Percentiles rank a stretch among this genome's conserved stretches.
phyloP scores from a whole-genome alignment of 2,888 invertebrate species.

The Ditylenchus weischeri region DNA sequence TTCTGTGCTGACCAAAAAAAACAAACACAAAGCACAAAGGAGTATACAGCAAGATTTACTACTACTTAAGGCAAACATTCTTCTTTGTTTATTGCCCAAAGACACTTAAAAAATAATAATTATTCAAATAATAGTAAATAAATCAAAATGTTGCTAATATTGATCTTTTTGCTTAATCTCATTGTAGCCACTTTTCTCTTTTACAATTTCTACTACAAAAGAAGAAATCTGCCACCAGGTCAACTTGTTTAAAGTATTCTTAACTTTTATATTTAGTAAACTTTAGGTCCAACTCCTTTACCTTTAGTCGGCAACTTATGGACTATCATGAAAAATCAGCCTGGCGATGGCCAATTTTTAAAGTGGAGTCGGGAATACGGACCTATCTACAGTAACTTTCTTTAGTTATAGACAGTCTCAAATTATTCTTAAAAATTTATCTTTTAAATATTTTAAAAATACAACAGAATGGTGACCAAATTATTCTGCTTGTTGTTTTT shows the following conservation, averaged over 20 bases:
- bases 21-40: too few species aligned
- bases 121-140: too few species aligned
- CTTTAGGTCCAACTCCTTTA: constrained; percentile 17
- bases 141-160: neutral
- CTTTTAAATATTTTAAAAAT: too few species aligned
- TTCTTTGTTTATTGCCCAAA: too few species aligned
- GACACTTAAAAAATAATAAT: too few species aligned
- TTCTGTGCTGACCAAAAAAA: too few species aligned
- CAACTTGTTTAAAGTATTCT: neutral
- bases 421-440: too few species aligned
- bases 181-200: neutral
- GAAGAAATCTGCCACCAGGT: constrained; percentile 12
- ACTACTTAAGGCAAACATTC: too few species aligned
- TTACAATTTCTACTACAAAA: constrained; percentile 7
- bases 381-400: constrained; percentile 16
- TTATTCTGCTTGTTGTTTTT: too few species aligned
- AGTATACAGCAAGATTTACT: too few species aligned
- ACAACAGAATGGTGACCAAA: too few species aligned
- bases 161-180: neutral
- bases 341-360: constrained; percentile 14
- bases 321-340: constrained; percentile 9
- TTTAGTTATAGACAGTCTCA: too few species aligned
- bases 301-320: constrained; percentile 20
- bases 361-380: constrained; percentile 17
- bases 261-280: neutral